Evolutionary conservation across 1,140 invertebrate genomes (phyloP), one percentile per base, ranked within the genome.

Genomic region (Bacillus rossius): DNA sequence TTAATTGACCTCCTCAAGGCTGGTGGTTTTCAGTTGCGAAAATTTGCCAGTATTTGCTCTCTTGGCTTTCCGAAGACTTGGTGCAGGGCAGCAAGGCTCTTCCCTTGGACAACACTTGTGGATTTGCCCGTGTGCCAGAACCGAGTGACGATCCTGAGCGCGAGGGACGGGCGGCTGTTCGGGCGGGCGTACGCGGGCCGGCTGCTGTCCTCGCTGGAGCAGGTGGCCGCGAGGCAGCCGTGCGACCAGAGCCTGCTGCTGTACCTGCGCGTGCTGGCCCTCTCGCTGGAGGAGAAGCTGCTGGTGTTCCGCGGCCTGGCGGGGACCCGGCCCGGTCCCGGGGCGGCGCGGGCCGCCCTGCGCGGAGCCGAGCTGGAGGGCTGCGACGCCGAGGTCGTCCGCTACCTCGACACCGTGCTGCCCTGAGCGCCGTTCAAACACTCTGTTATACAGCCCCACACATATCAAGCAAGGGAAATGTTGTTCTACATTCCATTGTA

Each of bases 111-210:
- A n/a, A n/a, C n/a, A n/a, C n/a, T n/a, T n/a, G n/a, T n/a, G n/a
- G n/a, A n/a, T n/a, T n/a, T n/a, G n/a, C n/a, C n/a, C n/a, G n/a
- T n/a, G n/a, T n/a, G n/a, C 13, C 61, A 62, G 61, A 62, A 62
- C 29, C 14, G 16, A 40, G 61, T 62, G 20, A 62, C 61, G 17
- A 62, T 62, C 4, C 42, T 62, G 14, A 58, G 60, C 40, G 52
- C 60, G 2, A 34, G 17, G 17, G 51, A 4, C 16, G 49, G 48
- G 26, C 41, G 55, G 23, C 29, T 62, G 19, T 56, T 60, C 22
- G 61, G 61, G 16, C 61, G 57, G 13, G 61, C 61, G 3, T 62
- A 62, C 34, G 50, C 38, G 4, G 61, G 61, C 17, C 37, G 42
- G 3, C 10, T 55, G 22, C 17, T 55, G 29, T 23, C 22, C 1